Base-by-base conservation (phyloP, 2,888 invertebrate genomes). In the Ommatoiulus sabulosus region DNA sequence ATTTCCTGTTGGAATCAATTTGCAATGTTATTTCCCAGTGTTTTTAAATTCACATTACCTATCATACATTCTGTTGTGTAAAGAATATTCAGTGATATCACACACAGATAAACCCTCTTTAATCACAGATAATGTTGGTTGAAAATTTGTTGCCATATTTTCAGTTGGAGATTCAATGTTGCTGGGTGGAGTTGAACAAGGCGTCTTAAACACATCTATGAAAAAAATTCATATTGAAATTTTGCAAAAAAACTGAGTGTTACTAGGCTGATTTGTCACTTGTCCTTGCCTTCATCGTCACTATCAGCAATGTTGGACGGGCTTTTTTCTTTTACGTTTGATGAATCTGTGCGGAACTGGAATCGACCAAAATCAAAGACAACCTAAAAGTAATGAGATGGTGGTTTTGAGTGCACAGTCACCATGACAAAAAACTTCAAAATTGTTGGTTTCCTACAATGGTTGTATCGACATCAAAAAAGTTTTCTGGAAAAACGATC, bases 341-440 rank as follows among this genome's bases (percentile, higher is more conserved):
- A 89, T 88, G 84, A 84, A 87, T 89, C 89, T 90, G 92, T 92
- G 6, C 90, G 91, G 88, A 96, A 93, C 90, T 96, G 95, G 90
- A 99, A 94, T 90, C 97, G 95, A 17, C 99, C 99, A 92, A 99
- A 96, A 94, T 98, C 98, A 88, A 97, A 95, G 86, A 98, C 96
- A 87, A 98, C 95, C 90, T 90, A 15, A 43, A 84, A 84, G 35
- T 86, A 8, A 89, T 89, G 44, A 84, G n/a, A 35, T 3, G 48
- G 48, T 35, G 2, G 2, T 35, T 35, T 35, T 35, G 35, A 35
- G 35, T 17, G 52, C 44, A 24, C 46, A 20, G 12, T 48, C 15
- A 85, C 20, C 0, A 24, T 20, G 20, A 10, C 4, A 44, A 52
- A 12, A 52, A 15, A 10, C 12, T 8, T 52, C 52, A 12, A 52